Conservation (phyloP, 2,888 invertebrate genomes). For the Tipula helvola region DNA sequence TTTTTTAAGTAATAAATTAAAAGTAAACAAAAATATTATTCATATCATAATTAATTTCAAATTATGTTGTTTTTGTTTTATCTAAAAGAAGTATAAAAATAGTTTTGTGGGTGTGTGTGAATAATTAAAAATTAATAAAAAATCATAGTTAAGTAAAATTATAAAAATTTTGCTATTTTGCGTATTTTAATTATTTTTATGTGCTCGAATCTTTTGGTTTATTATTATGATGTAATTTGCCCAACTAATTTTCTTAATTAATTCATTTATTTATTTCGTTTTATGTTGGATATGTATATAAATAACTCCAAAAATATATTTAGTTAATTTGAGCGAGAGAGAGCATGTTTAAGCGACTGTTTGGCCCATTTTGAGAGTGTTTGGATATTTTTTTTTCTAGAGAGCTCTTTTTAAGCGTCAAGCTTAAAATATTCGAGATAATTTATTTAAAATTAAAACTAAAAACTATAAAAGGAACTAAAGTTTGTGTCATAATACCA, state of each 20-base stretch:
- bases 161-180: neutral
- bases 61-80: neutral
- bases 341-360: neutral
- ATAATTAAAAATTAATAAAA: neutral
- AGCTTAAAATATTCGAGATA: neutral
- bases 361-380: neutral
- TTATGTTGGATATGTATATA: neutral
- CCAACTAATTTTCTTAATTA: no score
- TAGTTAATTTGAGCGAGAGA: neutral
- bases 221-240: neutral
- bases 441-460: neutral
- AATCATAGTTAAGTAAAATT: no score
- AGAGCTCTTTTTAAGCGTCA: neutral
- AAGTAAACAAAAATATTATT: neutral
- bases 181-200: no score
- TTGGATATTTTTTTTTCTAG: no score
- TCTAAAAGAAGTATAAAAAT: neutral
- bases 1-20: neutral
- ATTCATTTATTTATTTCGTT: no score
- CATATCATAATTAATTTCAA: neutral
- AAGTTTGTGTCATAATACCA: neutral
- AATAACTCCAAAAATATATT: neutral
- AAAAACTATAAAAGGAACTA: neutral
- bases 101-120: neutral
- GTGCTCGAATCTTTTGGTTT: neutral